phyloP scores from a whole-genome alignment of 1,140 invertebrate genomes.

The Drosophila paulistorum region DNA sequence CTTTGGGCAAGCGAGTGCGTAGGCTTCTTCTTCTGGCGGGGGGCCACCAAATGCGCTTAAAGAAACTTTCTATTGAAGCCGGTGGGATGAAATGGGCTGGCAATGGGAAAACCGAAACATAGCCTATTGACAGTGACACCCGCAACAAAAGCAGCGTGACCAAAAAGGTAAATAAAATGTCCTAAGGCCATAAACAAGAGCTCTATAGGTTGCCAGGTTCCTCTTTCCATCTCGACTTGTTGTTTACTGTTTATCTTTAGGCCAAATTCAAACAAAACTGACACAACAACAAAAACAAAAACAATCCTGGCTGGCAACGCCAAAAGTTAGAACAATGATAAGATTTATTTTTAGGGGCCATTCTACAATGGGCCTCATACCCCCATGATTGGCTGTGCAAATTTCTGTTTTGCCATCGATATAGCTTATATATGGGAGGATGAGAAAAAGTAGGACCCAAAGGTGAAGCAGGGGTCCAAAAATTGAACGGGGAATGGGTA shows the following conservation, averaged over 20 bases:
- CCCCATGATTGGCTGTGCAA: conserved; percentile 50
- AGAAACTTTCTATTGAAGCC: conserved; percentile 18
- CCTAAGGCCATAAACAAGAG: conserved; percentile 46
- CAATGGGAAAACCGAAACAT: conserved; percentile 33
- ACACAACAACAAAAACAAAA: conserved; percentile 40
- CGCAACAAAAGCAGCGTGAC: conserved; percentile 62
- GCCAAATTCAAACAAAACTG: conserved; percentile 71
- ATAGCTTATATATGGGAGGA: conserved; percentile 20
- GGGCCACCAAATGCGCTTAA: conserved; percentile 18
- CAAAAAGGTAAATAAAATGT: conserved; percentile 71
- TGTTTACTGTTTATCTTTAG: conserved; percentile 72
- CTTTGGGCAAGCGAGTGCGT: not conserved
- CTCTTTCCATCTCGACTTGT: conserved; percentile 33
- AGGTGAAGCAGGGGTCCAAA: not conserved
- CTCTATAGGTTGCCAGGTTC: conserved; percentile 48
- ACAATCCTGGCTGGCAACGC: conserved; percentile 41
- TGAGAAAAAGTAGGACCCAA: not conserved
- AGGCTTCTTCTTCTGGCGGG: not conserved
- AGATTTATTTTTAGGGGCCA: conserved; percentile 59
- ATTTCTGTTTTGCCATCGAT: conserved; percentile 16
- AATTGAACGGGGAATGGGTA: conserved; percentile 38
- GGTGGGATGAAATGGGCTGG: conserved; percentile 15
- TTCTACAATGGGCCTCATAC: not conserved
- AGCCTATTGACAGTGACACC: conserved; percentile 62
- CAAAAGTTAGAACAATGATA: conserved; percentile 59